phyloP scores from a whole-genome alignment of 2,797 vertebrate species.

The Myotis pilosus region DNA sequence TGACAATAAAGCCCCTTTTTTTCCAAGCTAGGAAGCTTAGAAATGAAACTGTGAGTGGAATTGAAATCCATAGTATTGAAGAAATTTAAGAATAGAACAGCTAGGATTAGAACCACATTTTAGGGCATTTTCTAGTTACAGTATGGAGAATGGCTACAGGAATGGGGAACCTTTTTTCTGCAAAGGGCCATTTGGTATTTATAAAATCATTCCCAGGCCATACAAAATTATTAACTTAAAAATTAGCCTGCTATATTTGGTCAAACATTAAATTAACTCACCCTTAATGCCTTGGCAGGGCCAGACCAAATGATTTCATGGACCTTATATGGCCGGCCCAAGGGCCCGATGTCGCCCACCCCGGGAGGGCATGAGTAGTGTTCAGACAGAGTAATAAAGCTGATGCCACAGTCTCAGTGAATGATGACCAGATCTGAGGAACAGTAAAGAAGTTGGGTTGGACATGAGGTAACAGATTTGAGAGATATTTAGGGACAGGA shows the following conservation, averaged over 20 bases:
- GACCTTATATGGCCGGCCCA: too few species aligned
- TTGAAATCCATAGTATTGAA: neutral
- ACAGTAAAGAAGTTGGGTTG: neutral
- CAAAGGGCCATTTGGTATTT: too few species aligned
- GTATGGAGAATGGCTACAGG: neutral
- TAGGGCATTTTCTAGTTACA: neutral
- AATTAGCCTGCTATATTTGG: too few species aligned
- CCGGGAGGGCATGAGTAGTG: neutral
- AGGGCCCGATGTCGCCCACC: too few species aligned
- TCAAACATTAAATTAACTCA: too few species aligned
- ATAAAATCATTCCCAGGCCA: too few species aligned
- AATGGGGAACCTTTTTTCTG: too few species aligned
- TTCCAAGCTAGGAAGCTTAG: neutral
- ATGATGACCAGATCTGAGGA: neutral
- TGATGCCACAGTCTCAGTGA: neutral
- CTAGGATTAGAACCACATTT: neutral
- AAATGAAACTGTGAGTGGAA: neutral
- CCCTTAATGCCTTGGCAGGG: too few species aligned
- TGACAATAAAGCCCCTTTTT: neutral
- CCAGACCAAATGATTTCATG: too few species aligned
- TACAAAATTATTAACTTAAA: too few species aligned
- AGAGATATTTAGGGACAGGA: neutral
- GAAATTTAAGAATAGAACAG: neutral
- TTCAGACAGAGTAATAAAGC: neutral
- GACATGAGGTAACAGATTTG: neutral